Base-by-base conservation (phyloP, 2,888 invertebrate species). In the Drosophila birchii region DNA sequence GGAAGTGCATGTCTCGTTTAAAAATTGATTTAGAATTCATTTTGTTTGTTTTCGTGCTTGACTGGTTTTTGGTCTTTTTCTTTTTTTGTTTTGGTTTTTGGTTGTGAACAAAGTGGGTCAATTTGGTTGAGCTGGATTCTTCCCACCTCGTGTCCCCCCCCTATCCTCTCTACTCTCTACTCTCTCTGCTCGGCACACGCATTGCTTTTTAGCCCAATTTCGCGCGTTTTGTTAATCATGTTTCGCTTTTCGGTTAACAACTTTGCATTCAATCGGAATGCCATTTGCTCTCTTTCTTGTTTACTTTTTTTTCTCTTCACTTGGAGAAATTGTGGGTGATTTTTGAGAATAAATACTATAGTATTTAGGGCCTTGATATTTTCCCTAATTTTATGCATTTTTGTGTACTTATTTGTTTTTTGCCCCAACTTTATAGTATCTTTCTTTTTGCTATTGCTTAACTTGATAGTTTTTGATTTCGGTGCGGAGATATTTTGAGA, bases 191-290 rank as follows among this genome's bases (percentile, higher is more conserved):
- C 34, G 5, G 26, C 67, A 79, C 58, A 61, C 39, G 67, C 57
- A 62, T 14, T 26, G 32, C 18, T 49, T 55, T 73, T 73, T 73
- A 78, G 76, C 79, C 76, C 84, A 77, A 86, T 79, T 83, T 88
- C n/a, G 88, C 88, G 86, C 74, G 78, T 60, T 75, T 88, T 83
- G 88, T 83, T 88, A 85, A 83, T 85, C 88, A 83, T 83, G 88
- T 83, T 83, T 88, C 86, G 88, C 74, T 81, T 80, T 73, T 53
- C 29, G 67, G 78, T 70, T 55, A 63, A 81, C 81, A 81, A 79
- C 87, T 82, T 87, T 84, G 85, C 87, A 82, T 82, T 87, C 79
- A 78, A 78, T 80, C 38, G 58, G 59, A 77, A 64, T 78, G 83
- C 78, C 59, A 67, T 56, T 44, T 53, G 61, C 44, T 67, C 57